phyloP scores from a whole-genome alignment of 1,140 invertebrate genomes.

The Meloidogyne floridensis region DNA sequence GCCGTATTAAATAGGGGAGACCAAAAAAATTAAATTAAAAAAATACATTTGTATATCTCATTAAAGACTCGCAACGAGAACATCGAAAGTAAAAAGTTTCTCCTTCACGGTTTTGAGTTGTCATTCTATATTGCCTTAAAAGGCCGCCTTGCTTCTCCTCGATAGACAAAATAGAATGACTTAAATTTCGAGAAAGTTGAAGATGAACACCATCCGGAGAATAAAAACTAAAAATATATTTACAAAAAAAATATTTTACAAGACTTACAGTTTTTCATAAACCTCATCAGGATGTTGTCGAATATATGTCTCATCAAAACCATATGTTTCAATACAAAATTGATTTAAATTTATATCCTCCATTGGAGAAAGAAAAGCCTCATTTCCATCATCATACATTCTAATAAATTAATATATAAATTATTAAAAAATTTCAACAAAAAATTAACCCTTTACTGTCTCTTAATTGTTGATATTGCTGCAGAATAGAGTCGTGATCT shows the following conservation, averaged over 20 bases:
- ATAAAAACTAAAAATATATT: conserved; percentile 10
- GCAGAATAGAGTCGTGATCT: neutral
- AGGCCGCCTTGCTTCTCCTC: conserved; percentile 27
- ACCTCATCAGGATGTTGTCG: conserved; percentile 28
- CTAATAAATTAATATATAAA: conserved; percentile 1
- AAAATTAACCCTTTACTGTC: neutral
- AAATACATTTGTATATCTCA: conserved; percentile 39
- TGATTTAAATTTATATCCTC: conserved; percentile 22
- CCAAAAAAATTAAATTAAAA: neutral
- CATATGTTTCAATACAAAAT: conserved; percentile 37
- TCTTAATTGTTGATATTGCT: neutral
- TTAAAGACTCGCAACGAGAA: conserved; percentile 44
- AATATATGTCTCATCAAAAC: conserved; percentile 35
- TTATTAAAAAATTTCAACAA: neutral
- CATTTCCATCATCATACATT: conserved; percentile 11
- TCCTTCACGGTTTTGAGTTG: conserved; percentile 42
- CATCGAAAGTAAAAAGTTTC: conserved; percentile 45
- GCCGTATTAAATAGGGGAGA: too few species aligned
- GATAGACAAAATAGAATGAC: conserved; percentile 42
- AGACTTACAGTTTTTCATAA: conserved; percentile 28
- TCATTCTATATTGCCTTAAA: conserved; percentile 43
- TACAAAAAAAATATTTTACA: neutral
- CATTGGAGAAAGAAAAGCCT: neutral
- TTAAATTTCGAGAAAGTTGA: conserved; percentile 44
- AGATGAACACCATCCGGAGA: conserved; percentile 39